These are phyloP conservation scores for Sarcophaga subvicina DNA, from an alignment of 2,888 invertebrate genomes.

Conservation along the genomic window DNA sequence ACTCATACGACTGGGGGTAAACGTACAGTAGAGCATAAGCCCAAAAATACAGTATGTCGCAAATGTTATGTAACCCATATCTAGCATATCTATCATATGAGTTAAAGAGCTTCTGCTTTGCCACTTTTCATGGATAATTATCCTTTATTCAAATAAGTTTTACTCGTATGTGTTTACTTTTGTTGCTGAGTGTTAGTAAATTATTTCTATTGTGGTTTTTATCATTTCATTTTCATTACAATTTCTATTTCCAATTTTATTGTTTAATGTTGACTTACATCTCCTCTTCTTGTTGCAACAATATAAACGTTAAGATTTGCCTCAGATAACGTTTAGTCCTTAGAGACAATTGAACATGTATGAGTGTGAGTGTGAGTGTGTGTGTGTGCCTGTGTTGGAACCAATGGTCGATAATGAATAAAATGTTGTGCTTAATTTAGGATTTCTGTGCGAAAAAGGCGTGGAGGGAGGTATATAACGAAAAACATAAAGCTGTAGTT, in stretches of 20 bases:
- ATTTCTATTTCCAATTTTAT: conserved; percentile 62
- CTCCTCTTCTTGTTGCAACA: neutral
- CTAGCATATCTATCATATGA: too few relatives aligned
- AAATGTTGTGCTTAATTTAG: conserved; percentile 27
- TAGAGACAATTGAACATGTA: conserved; percentile 28
- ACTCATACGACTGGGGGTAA: conserved; percentile 18
- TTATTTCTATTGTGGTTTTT: conserved; percentile 54
- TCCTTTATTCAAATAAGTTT: too few relatives aligned
- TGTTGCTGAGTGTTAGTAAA: neutral
- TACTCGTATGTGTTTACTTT: neutral
- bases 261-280: conserved; percentile 45
- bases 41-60: neutral
- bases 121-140: too few relatives aligned
- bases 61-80: neutral
- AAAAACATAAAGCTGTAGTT: conserved; percentile 37
- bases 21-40: neutral
- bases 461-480: neutral
- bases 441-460: neutral
- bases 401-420: conserved; percentile 59
- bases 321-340: conserved; percentile 56
- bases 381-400: neutral
- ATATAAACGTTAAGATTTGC: conserved; percentile 61
- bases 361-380: neutral
- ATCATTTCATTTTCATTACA: conserved; percentile 53
- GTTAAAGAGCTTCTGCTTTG: too few relatives aligned